Base-by-base conservation (phyloP, 2,797 vertebrate genomes). In the Sylvia borin region DNA sequence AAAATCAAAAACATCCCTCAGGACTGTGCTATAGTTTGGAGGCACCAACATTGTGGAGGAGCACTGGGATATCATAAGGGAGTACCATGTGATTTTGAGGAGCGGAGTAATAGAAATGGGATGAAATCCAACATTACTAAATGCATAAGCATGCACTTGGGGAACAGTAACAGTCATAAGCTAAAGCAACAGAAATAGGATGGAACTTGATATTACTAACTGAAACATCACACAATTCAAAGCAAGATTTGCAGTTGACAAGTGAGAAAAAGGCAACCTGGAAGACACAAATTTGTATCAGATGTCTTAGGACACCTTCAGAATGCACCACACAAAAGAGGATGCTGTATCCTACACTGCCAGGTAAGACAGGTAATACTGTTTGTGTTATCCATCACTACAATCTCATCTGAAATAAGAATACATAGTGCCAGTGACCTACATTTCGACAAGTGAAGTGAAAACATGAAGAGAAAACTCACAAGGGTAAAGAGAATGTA, bases 51-150 rank as follows among this genome's bases (percentile, higher is more conserved):
- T 4, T 61, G 72, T 61, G 61, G 71, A 92, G 81, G 57, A 94
- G 71, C 17, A 71, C 2, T 80, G 77, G 88, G 61, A 88, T 92
- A 90, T 88, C 70, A 58, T 88, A 93, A 88, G 85, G 32, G 53
- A 92, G 80, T 51, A 90, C 73, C 83, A 89, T 79, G 90, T 92
- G 93, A 90, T 90, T 86, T 82, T 91, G 80, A 87, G 61, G 38
- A 96, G 66, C 45, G 73, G 54, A 96, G 84, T 82, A 95, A 95
- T 5, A 96, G 71, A 80, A 94, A 76, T 27, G 57, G 94, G 78
- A 89, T 68, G 57, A 79, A 87, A 92, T 85, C 82, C 94, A 96
- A 77, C 90, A 96, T 95, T 95, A 94, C 95, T 93, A 97, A 95
- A 96, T 38, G 64, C 84, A 65, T 50, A 95, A 92, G 91, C 72